These are phyloP conservation scores for Pipistrellus pygmaeus DNA, from an alignment of 2,797 vertebrate species.

Conservation along the genomic window DNA sequence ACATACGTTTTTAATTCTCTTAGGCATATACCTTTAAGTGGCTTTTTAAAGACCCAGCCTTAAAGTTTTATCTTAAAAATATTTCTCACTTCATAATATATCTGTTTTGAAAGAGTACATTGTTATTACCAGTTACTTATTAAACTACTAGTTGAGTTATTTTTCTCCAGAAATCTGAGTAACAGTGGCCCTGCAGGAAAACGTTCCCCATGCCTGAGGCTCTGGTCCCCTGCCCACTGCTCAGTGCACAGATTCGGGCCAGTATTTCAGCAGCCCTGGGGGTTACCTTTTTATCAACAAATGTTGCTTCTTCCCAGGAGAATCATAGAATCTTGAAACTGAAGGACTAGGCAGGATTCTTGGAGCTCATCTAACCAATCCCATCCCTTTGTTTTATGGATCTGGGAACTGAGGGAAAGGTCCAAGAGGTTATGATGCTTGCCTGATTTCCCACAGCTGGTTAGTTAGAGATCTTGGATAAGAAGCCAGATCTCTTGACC, in stretches of 20 bases:
- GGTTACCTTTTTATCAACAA: constrained; percentile 6
- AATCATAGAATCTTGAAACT: constrained; percentile 7
- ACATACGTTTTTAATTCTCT: not conserved
- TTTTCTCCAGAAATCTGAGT: constrained; percentile 5
- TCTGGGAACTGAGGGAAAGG: not conserved
- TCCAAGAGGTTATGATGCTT: not conserved
- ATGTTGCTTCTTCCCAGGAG: not conserved
- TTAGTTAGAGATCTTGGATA: not conserved
- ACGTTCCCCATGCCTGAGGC: too few species aligned
- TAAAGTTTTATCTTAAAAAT: constrained; percentile 28
- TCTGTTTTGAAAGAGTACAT: not conserved
- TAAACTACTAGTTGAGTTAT: not conserved
- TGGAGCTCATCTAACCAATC: not conserved
- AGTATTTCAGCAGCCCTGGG: not conserved
- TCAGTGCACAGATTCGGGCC: fast-evolving
- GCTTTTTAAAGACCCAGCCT: constrained; percentile 13
- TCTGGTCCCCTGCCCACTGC: not conserved
- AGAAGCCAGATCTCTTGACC: not conserved
- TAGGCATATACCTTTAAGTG: not conserved
- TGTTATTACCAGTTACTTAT: constrained; percentile 7
- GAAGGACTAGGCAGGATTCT: not conserved
- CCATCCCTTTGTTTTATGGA: not conserved
- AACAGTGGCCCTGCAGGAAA: not conserved
- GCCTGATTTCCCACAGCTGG: not conserved
- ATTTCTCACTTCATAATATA: not conserved